Evolutionary conservation across 2,888 invertebrate genomes (phyloP), one percentile per base, ranked within the genome.

Genomic region (Epicampocera succincta): DNA sequence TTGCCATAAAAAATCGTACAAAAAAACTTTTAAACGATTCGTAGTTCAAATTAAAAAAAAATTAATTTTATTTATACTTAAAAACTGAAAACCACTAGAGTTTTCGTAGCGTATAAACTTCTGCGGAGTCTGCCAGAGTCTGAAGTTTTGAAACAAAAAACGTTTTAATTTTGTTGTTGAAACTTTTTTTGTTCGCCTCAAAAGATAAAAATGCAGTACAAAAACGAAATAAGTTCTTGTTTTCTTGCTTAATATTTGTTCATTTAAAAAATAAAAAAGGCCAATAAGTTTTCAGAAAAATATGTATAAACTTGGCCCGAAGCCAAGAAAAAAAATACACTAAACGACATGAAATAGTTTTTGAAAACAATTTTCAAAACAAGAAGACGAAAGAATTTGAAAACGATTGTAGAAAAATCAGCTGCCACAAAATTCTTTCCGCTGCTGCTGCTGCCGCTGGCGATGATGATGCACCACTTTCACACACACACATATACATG

Each of bases 331-430:
- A n/a, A n/a, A n/a, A n/a, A n/a, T n/a, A n/a, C n/a, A n/a, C n/a
- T n/a, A n/a, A n/a, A 82, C 65, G 78, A 78, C 33, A 74, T 33
- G 56, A 78, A 82, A 81, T 73, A 81, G 81, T 81, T 81, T 81
- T 65, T 21, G 56, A 82, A 74, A 78, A 71, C 44, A 78, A 63
- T 58, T 66, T 48, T 29, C 52, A 58, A 46, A 71, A 80, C 40
- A 71, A 13, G 65, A 73, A 48, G 63, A 80, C 48, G 46, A 74
- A 52, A 52, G 44, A 52, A 66, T 74, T 74, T 69, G 21, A 69
- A 74, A 74, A 80, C 69, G 66, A 76, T 76, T 68, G 72, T 81
- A 48, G 54, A 9, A 21, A 54, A 72, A 71, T 60, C 44, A 66
- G 46, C 65, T 42, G 54, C 60, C 21, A 52, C 40, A 74, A 17